These are phyloP conservation scores for Pachypanchax playfairii DNA, from an alignment of 2,113 vertebrate species.

Conservation along the genomic window DNA sequence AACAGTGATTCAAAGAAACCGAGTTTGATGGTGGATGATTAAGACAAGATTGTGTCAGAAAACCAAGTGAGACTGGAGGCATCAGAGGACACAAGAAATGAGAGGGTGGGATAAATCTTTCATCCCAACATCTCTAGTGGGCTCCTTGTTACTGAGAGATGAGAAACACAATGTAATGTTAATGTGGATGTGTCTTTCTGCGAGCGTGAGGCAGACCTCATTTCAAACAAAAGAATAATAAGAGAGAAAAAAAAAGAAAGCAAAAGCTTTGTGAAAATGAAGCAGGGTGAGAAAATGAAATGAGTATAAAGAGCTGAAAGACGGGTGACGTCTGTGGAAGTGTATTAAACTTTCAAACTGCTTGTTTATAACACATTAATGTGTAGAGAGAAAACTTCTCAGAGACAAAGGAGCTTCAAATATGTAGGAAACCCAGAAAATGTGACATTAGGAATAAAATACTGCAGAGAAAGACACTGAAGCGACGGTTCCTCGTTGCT, in stretches of 20 bases:
- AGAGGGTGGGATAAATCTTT: slow-evolving; percentile 50
- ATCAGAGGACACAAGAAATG: slow-evolving; percentile 23
- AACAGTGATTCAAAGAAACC: slow-evolving; percentile 3
- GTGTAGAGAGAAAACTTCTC: neutral
- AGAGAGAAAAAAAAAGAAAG: neutral
- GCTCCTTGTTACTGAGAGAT: slow-evolving; percentile 28
- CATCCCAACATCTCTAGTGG: slow-evolving; percentile 32
- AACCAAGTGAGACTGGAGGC: slow-evolving; percentile 3
- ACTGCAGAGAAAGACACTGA: neutral
- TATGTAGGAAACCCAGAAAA: neutral
- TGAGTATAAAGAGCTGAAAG: slow-evolving; percentile 11
- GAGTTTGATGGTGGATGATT: slow-evolving; percentile 16
- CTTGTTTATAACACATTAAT: slow-evolving; percentile 52
- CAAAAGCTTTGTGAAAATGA: slow-evolving; percentile 13
- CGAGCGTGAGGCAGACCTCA: neutral
- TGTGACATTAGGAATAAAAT: neutral
- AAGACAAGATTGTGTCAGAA: slow-evolving; percentile 5
- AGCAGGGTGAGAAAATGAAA: slow-evolving; percentile 4
- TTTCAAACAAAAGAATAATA: slow-evolving; percentile 12
- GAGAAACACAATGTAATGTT: slow-evolving; percentile 49
- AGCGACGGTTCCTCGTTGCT: neutral
- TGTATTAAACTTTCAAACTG: slow-evolving; percentile 13
- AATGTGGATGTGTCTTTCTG: slow-evolving; percentile 19
- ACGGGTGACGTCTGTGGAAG: neutral
- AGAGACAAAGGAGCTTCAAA: slow-evolving; percentile 9